Percentiles rank a stretch among this genome's conserved stretches.
Conservation (phyloP, 1,140 invertebrate species). For the Zeugodacus cucurbitae region DNA sequence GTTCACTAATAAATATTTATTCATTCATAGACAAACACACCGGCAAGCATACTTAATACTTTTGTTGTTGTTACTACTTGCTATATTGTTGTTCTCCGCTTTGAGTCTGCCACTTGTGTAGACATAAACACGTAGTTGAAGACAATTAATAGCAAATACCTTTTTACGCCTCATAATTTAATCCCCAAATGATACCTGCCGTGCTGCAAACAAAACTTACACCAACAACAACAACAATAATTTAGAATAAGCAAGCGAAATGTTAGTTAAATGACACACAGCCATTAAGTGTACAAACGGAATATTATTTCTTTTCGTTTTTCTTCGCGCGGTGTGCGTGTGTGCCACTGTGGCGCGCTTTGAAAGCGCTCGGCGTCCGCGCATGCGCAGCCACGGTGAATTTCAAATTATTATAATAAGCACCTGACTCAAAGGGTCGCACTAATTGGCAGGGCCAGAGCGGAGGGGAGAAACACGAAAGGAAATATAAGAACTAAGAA, state of each 20-base stretch:
- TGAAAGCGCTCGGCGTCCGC: not conserved
- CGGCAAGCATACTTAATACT: not conserved
- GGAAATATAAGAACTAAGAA: not conserved
- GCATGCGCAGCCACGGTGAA: not conserved
- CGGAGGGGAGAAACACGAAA: not conserved
- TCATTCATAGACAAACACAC: not conserved
- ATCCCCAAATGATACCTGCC: conserved; percentile 17
- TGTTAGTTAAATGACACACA: not conserved
- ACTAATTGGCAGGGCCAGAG: not conserved
- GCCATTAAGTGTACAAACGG: not conserved
- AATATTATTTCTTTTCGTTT: not conserved
- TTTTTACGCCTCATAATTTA: conserved; percentile 34
- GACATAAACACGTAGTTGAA: not conserved
- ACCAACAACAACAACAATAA: conserved; percentile 24
- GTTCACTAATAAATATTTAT: not conserved
- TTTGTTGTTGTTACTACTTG: not conserved
- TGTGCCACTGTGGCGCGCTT: not conserved
- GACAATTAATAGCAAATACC: conserved; percentile 25
- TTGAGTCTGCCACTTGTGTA: not conserved
- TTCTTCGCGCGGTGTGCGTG: not conserved
- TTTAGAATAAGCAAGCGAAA: not conserved
- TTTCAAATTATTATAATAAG: conserved; percentile 6
- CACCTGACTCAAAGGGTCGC: not conserved
- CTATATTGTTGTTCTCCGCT: not conserved
- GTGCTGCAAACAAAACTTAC: not conserved